Evolutionary conservation across 2,888 invertebrate species (phyloP), one percentile per base, ranked within the genome.

Genomic region (Orthonevra nobilis): DNA sequence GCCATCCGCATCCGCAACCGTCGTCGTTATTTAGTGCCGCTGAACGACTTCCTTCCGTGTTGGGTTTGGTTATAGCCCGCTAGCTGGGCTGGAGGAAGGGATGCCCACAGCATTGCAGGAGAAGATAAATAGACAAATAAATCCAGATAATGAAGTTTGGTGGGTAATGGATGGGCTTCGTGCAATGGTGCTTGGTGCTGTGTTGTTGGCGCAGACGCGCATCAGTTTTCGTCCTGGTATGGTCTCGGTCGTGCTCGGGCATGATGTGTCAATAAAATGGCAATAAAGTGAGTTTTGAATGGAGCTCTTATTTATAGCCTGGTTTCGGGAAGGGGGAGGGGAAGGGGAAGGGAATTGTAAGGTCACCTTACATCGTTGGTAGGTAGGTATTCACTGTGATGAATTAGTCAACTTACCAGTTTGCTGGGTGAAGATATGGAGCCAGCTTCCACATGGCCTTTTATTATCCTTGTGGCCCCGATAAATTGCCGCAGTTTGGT

Each of bases 221-320:
- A 77, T 68, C 48, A 52, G 61, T 44, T 58, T 42, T 70, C 66
- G 52, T 34, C 38, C 54, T 23, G 63, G 52, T 56, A 46, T n/a
- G n/a, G n/a, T n/a, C n/a, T n/a, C n/a, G n/a, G n/a, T n/a, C n/a
- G n/a, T 52, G 54, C 54, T 46, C 50, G 30, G 73, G 73, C 63
- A 77, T 70, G 61, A 81, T 75, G 68, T 81, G 82, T 81, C 82
- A 83, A 81, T 82, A 75, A 81, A 81, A 75, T 72, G 64, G 69
- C 82, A 81, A 82, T 82, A 81, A 83, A 79, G 81, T 68, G 77
- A 81, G 72, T 81, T 70, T 81, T 81, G 77, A 82, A 81, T 69
- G 73, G 69, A 82, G 75, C 64, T 74, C 81, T 82, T 82, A 83
- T 81, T 72, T 69, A 79, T 79, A 36, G 73, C 52, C 50, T 14